These are phyloP conservation scores for Pimephales promelas DNA, from an alignment of 2,113 vertebrate species.

Conservation along the genomic window DNA sequence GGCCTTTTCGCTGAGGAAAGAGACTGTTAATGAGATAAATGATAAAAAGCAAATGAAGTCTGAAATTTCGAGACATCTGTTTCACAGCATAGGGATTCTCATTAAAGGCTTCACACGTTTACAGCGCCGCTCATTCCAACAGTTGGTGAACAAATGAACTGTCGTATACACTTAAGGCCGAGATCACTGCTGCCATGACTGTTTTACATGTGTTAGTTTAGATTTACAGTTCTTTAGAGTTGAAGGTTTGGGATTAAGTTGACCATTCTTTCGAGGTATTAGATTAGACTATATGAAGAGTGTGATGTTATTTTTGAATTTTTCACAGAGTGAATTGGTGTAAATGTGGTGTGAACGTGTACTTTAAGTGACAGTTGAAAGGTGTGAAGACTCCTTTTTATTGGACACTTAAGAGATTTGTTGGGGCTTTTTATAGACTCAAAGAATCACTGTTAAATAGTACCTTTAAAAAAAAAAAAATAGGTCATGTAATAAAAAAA, in stretches of 20 bases:
- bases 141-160: slow-evolving; percentile 42
- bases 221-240: neutral
- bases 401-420: neutral
- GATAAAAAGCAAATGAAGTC: slow-evolving; percentile 61
- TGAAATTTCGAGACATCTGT: slow-evolving; percentile 66
- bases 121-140: neutral
- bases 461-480: too few relatives aligned
- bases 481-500: neutral
- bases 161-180: slow-evolving; percentile 29
- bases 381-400: slow-evolving; percentile 18
- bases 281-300: neutral
- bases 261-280: neutral
- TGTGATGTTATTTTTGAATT: slow-evolving; percentile 2
- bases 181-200: neutral
- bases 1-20: slow-evolving; percentile 2
- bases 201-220: slow-evolving; percentile 8
- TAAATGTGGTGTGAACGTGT: slow-evolving; percentile 4
- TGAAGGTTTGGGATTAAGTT: neutral
- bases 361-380: slow-evolving; percentile 1
- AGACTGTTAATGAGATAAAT: slow-evolving; percentile 61
- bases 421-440: neutral
- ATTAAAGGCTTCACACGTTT: slow-evolving; percentile 59
- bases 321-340: neutral
- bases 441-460: neutral
- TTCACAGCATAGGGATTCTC: slow-evolving; percentile 64